phyloP scores from a whole-genome alignment of 2,113 vertebrate genomes.

The Tauraco erythrolophus region DNA sequence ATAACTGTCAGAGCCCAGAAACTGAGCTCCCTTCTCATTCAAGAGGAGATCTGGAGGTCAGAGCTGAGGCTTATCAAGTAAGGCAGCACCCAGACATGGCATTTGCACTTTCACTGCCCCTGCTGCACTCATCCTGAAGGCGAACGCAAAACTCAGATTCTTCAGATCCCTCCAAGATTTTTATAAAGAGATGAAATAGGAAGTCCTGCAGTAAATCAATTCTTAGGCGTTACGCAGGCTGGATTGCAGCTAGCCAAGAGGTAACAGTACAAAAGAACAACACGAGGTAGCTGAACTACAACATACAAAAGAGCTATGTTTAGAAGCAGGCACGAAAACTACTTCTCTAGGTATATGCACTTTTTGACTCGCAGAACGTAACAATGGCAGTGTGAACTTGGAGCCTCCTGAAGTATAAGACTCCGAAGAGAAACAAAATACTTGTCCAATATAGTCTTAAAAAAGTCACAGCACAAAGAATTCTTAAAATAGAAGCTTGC shows the following conservation, averaged over 20 bases:
- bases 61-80: neutral
- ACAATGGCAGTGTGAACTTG: neutral
- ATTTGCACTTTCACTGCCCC: neutral
- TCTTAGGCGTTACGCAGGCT: neutral
- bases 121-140: neutral
- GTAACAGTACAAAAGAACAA: neutral
- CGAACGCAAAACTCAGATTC: neutral
- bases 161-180: neutral
- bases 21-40: neutral
- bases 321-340: neutral
- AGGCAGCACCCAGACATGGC: neutral
- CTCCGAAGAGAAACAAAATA: constrained; percentile 27
- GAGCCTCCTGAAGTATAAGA: neutral
- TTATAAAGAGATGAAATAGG: neutral
- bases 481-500: constrained; percentile 59
- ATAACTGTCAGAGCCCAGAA: neutral
- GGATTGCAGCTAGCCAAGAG: neutral
- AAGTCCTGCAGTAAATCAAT: neutral
- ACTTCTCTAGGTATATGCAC: fast-evolving
- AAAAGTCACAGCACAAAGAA: constrained; percentile 17
- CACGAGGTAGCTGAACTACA: neutral
- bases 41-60: neutral
- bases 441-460: neutral
- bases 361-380: neutral
- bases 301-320: neutral